Percentiles rank a stretch among this genome's conserved stretches.
Conservation (phyloP, 2,888 invertebrate genomes). For the Eurytoma californica region DNA sequence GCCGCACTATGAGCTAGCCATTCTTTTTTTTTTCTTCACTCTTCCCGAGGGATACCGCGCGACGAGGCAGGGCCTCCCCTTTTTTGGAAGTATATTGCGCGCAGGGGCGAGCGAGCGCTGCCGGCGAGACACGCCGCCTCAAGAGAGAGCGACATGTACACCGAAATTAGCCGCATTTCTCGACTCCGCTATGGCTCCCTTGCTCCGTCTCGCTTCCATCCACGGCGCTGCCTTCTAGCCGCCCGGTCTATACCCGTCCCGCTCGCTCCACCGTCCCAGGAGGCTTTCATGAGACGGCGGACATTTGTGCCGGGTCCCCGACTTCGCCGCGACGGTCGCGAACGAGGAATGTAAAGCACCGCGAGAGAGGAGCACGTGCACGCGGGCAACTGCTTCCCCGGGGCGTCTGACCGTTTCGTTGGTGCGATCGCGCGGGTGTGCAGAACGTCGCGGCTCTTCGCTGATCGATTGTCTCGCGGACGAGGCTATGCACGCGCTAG, state of each 20-base stretch:
- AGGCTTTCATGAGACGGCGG: too few species aligned
- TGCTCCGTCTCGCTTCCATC: not conserved
- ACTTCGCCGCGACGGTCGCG: not conserved
- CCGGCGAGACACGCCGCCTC: not conserved
- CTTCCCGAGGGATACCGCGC: not conserved
- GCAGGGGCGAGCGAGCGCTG: not conserved
- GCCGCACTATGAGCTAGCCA: not conserved
- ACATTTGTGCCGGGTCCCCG: not conserved
- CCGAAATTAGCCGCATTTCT: slow-evolving; percentile 42
- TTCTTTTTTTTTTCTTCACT: not conserved
- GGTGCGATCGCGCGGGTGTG: too few species aligned
- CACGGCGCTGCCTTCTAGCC: not conserved
- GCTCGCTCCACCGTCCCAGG: too few species aligned
- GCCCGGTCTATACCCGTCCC: too few species aligned
- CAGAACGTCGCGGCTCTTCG: too few species aligned
- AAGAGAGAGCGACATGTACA: not conserved
- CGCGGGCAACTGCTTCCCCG: too few species aligned
- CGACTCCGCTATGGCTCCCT: not conserved
- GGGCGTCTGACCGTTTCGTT: too few species aligned
- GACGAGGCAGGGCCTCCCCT: slow-evolving; percentile 2
- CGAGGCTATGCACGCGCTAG: too few species aligned
- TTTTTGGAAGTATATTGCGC: slow-evolving; percentile 37
- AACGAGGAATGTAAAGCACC: too few species aligned
- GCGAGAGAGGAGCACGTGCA: too few species aligned
- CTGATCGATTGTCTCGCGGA: too few species aligned